Conservation (phyloP, 2,888 invertebrate genomes). For the Oconnorella tubifera region DNA sequence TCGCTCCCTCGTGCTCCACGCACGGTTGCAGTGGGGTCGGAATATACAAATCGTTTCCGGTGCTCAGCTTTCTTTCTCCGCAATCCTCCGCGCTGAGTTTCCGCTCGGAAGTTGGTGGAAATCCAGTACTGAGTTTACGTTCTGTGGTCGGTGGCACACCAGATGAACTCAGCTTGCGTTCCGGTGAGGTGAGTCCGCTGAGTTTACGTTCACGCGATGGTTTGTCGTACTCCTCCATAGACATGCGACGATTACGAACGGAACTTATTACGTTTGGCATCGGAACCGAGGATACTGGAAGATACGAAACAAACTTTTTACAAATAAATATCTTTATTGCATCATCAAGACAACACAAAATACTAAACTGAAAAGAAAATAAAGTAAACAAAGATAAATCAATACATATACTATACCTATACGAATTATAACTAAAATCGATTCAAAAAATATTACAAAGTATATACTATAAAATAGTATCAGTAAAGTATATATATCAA, state of each 20-base stretch:
- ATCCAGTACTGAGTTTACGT: not conserved
- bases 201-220: conserved; percentile 60
- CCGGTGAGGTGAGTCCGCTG: conserved; percentile 32
- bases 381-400: not conserved
- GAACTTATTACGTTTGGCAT: conserved; percentile 68
- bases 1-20: too few relatives aligned
- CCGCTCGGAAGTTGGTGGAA: too few relatives aligned
- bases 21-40: too few relatives aligned
- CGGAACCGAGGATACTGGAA: conserved; percentile 69
- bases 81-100: not conserved
- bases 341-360: not conserved
- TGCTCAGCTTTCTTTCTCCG: not conserved
- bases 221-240: conserved; percentile 54
- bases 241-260: conserved; percentile 60
- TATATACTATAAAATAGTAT: too few relatives aligned
- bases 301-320: not conserved
- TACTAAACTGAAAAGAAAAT: not conserved
- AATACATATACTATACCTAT: too few relatives aligned
- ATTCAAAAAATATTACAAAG: too few relatives aligned
- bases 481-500: too few relatives aligned
- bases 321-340: not conserved
- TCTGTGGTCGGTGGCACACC: not conserved
- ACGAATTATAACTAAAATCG: too few relatives aligned
- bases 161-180: not conserved
- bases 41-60: too few relatives aligned